Conservation (phyloP, 1,140 invertebrate genomes). For the Mycetomoellerius zeteki region DNA sequence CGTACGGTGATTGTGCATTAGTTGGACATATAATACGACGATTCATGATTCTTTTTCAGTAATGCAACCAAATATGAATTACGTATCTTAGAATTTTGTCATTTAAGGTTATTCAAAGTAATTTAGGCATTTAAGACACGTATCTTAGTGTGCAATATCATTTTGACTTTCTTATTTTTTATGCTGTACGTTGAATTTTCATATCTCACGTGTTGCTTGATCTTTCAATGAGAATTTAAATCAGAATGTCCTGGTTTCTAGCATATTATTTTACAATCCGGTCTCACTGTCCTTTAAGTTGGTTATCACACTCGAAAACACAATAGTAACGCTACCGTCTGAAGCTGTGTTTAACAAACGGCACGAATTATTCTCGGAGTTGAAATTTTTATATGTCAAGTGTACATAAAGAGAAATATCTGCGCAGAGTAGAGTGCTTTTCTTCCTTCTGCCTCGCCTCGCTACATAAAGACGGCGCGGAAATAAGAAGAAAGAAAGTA, state of each 20-base stretch:
- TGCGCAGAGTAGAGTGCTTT: conserved; percentile 52
- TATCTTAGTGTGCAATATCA: neutral
- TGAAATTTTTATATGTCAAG: conserved; percentile 63
- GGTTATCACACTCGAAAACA: conserved; percentile 27
- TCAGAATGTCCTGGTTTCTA: neutral
- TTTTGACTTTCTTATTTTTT: neutral
- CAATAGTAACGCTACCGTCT: conserved; percentile 16
- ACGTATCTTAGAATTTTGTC: conserved; percentile 5
- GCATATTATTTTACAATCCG: conserved; percentile 38
- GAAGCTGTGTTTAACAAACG: conserved; percentile 48
- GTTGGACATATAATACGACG: conserved; percentile 32
- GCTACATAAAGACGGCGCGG: conserved; percentile 37
- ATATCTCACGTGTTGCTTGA: neutral
- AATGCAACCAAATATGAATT: neutral
- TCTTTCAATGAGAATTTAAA: neutral
- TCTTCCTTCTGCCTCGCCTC: conserved; percentile 59
- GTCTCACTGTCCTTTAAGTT: neutral
- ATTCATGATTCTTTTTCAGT: conserved; percentile 37
- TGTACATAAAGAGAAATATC: conserved; percentile 60
- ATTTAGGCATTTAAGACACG: conserved; percentile 5
- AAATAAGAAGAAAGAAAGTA: conserved; percentile 53
- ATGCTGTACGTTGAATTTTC: neutral
- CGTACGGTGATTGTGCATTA: conserved; percentile 55
- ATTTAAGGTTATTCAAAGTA: conserved; percentile 44
- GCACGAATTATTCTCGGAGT: conserved; percentile 48